Evolutionary conservation across 1,140 invertebrate genomes (phyloP), one percentile per base, ranked within the genome.

Genomic region (Globodera ellingtonae): DNA sequence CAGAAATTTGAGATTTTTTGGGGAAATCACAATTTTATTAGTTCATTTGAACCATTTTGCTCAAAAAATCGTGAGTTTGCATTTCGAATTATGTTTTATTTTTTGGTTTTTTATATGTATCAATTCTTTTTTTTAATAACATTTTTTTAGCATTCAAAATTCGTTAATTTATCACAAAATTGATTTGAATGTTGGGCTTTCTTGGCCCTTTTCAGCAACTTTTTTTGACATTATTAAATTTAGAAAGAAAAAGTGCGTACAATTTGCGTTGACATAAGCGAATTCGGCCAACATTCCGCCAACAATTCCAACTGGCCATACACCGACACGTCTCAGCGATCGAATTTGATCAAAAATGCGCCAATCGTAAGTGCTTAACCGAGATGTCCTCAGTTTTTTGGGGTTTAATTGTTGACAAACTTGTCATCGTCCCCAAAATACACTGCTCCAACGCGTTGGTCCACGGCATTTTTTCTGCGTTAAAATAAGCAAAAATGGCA

Each of bases 401-500:
- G 59, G 13, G n/a, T 62, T 13, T 62, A 62, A 13, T 35, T 15
- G 24, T 24, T 24, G 24, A 67, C 66, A 10, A 7, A 70, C 67
- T 99, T 99, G 89, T 99, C 97, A 90, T 99, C 97, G 90, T 99
- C 97, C 90, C 96, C 97, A 91, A 99, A 99, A 91, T 95, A 99
- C 0, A 99, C 93, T 66, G 98, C 93, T 4, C 94, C 95, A 80
- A 91, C 83, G 24, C 83, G 65, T 24, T 52, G 70, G 21, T 56
- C 48, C 24, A 18, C 62, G 56, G 74, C 79, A 74, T 87, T 89
- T 5, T 76, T 82, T 59, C 85, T 85, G 62, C 50, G 85, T 66
- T 47, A 67, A 52, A 90, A 0, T 89, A 82, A 90, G 82, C 82
- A 50, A 72, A 80, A 44, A 47, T 8, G 69, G 1, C 46, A 74